Evolutionary conservation across 2,113 vertebrate genomes (phyloP), one percentile per base, ranked within the genome.

Genomic region (Propithecus coquereli): DNA sequence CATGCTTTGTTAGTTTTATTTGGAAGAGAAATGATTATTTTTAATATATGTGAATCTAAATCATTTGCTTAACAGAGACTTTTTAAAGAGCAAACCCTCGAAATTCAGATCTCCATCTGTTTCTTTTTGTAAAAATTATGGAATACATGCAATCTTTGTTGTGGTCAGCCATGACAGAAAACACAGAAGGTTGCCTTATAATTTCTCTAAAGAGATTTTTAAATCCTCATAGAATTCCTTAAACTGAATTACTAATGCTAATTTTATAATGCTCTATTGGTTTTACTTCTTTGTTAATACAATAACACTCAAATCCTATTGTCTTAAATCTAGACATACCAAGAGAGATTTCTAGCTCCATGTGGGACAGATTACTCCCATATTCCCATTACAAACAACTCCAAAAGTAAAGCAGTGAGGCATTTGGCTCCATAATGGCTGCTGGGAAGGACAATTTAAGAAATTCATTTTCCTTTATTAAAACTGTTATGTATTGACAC

Each of bases 261-360:
- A 84, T 80, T 97, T 96, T 96, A 32, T 87, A 14, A 96, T 94
- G 52, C 1, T 88, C 3, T 96, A 52, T 96, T 82, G 8, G 20
- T 94, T 98, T 98, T 77, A 52, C 52, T 95, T 94, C 1, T 93
- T 97, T 80, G 57, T 92, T 92, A 96, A 86, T 95, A 93, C 23
- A 83, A 43, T 57, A 76, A 87, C 7, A 65, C 95, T 95, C 47
- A 85, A 54, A 94, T 54, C 13, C 25, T 91, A 74, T 45, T 94
- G 70, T 94, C 68, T 88, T 87, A 94, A 95, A 54, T 94, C 76
- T 96, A 79, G 65, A 76, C 59, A 40, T 25, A 90, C 4, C 52
- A 73, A 87, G 34, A 54, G 70, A 89, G 73, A 57, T 54, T 88
- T 90, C 70, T 77, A 85, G 34, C 17, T 91, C 45, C 90, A 59